These are phyloP conservation scores for Molorchus minor DNA, from an alignment of 2,888 invertebrate genomes.

Conservation along the genomic window DNA sequence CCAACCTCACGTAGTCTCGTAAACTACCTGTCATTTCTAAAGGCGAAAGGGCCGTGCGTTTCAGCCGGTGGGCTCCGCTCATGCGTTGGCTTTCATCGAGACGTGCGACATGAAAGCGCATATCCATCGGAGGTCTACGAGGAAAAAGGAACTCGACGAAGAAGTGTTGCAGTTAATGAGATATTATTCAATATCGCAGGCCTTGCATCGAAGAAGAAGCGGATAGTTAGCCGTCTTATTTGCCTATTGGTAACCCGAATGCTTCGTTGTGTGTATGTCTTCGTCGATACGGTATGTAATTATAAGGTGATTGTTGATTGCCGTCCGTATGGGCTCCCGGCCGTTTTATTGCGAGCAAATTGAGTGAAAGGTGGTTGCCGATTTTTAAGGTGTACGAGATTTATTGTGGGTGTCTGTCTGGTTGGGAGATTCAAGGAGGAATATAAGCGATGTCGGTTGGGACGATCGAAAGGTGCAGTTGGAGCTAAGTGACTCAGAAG, in stretches of 20 bases:
- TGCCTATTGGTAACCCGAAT: conserved; percentile 3
- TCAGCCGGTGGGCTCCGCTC: too few species aligned
- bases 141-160: background rate
- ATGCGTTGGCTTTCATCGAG: too few species aligned
- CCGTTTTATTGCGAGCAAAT: conserved; percentile 25
- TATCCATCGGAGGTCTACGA: background rate
- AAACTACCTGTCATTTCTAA: too few species aligned
- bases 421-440: too few species aligned
- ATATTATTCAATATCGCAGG: conserved; percentile 12
- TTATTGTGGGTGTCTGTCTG: too few species aligned
- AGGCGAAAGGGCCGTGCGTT: too few species aligned
- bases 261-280: conserved; percentile 2
- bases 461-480: too few species aligned
- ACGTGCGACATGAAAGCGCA: too few species aligned
- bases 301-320: conserved; percentile 14
- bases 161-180: conserved; percentile 15
- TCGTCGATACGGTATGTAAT: conserved; percentile 19
- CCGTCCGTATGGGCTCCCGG: conserved; percentile 1
- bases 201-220: conserved; percentile 1
- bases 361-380: background rate
- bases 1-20: too few species aligned
- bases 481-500: too few species aligned
- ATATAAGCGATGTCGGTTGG: too few species aligned
- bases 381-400: too few species aligned
- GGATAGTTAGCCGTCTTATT: conserved; percentile 10